A percentile compares a stretch with the other conserved stretches of the same genome.
Evolutionary conservation across 2,797 vertebrate genomes (phyloP).

Genomic region (Geotrypetes seraphini): DNA sequence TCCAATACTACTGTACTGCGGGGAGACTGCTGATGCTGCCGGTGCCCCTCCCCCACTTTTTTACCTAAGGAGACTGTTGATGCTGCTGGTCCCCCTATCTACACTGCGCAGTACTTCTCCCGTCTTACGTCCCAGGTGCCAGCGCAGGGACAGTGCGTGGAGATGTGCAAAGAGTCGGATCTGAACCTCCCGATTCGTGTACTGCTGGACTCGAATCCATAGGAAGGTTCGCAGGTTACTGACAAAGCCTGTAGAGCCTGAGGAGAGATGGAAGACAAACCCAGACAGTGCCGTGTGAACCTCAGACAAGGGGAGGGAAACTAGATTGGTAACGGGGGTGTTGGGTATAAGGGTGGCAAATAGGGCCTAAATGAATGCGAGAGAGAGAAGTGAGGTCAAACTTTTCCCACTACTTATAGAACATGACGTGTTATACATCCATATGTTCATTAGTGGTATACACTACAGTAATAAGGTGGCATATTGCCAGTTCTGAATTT

Average conservation of each 20-base stretch:
- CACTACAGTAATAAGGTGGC: too few species aligned
- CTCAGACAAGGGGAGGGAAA: neutral
- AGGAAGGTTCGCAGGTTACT: conserved; percentile 85
- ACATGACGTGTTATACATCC: too few species aligned
- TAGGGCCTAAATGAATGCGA: too few species aligned
- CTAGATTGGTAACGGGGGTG: neutral
- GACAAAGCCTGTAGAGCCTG: conserved; percentile 78
- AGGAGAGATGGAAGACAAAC: accelerated
- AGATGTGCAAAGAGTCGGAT: conserved; percentile 79
- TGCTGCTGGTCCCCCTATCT: conserved; percentile 84
- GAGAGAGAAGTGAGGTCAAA: too few species aligned
- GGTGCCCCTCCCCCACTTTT: too few species aligned
- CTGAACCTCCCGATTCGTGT: conserved; percentile 76
- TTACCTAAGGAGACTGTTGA: conserved; percentile 86
- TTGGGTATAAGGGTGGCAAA: too few species aligned
- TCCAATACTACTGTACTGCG: too few species aligned
- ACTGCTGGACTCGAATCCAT: conserved; percentile 95
- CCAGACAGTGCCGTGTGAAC: too few species aligned
- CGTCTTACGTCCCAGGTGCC: conserved; percentile 85
- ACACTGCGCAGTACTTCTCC: conserved; percentile 86
- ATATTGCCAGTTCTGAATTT: too few species aligned
- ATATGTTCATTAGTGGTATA: too few species aligned
- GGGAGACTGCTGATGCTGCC: too few species aligned
- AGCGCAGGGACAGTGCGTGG: conserved; percentile 79
- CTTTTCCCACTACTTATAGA: too few species aligned